phyloP scores from a whole-genome alignment of 1,140 invertebrate genomes.

The Psix sp. region DNA sequence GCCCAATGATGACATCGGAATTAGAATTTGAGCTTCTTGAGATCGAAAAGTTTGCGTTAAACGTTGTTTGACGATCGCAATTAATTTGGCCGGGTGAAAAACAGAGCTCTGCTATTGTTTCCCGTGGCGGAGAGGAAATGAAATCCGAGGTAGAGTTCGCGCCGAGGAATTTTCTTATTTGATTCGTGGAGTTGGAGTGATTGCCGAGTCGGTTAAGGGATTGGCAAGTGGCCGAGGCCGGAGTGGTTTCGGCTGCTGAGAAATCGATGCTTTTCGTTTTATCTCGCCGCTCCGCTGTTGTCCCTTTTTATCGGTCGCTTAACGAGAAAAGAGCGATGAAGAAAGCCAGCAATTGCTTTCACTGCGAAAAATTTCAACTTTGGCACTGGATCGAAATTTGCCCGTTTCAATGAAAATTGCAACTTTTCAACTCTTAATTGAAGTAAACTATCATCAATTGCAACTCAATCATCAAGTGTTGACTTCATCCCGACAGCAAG shows the following conservation, averaged over 20 bases:
- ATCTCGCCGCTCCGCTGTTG: conserved; percentile 19
- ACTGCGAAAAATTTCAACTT: conserved; percentile 10
- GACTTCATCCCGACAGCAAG: no score
- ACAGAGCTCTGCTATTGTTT: conserved; percentile 14
- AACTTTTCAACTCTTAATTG: no score
- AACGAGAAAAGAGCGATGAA: conserved; percentile 12
- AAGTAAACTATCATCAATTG: no score
- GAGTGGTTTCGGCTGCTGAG: conserved; percentile 26
- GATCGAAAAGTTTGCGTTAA: conserved; percentile 18
- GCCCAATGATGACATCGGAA: no score
- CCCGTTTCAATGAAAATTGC: background rate
- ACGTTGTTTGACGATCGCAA: conserved; percentile 4
- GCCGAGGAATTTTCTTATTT: conserved; percentile 43
- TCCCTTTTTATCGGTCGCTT: conserved; percentile 26
- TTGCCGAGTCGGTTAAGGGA: conserved; percentile 39
- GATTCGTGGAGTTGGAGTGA: background rate
- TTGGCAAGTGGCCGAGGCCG: conserved; percentile 33
- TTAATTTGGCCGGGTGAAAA: conserved; percentile 17
- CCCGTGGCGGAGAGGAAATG: conserved; percentile 26
- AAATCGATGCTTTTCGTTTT: conserved; percentile 58
- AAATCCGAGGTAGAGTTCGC: conserved; percentile 30
- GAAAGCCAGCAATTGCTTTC: conserved; percentile 11
- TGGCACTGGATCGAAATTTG: no score
- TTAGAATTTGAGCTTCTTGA: no score
- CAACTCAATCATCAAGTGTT: no score